Percentiles rank a stretch among this genome's conserved stretches.
Evolutionary conservation across 2,888 invertebrate species (phyloP).

Genomic region (Synanthedon tipuliformis): DNA sequence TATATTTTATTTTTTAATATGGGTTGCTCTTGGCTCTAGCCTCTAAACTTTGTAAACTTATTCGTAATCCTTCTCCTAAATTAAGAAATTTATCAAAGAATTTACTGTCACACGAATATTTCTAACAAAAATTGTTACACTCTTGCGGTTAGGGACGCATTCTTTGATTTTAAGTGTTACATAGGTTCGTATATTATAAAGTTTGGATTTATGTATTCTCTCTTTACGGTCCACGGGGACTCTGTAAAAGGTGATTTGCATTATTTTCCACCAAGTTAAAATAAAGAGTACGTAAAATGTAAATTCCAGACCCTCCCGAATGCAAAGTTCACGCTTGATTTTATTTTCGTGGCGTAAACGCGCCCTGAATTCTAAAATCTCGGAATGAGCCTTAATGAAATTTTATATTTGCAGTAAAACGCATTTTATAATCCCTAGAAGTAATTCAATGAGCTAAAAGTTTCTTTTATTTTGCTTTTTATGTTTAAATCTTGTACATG

Average conservation of each 20-base stretch:
- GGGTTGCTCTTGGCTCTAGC: too few relatives aligned
- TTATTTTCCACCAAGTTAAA: slow-evolving; percentile 37
- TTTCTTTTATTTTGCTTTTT: too few relatives aligned
- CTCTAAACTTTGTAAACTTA: too few relatives aligned
- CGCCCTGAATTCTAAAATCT: slow-evolving; percentile 38
- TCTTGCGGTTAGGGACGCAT: too few relatives aligned
- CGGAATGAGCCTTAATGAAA: slow-evolving; percentile 23
- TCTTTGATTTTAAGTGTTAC: too few relatives aligned
- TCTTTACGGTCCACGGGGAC: slow-evolving; percentile 9
- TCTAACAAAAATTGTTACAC: not conserved
- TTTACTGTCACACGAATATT: too few relatives aligned
- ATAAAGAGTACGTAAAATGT: slow-evolving; percentile 43
- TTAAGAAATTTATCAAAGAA: too few relatives aligned
- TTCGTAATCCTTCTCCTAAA: too few relatives aligned
- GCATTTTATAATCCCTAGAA: not conserved
- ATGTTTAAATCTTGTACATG: too few relatives aligned
- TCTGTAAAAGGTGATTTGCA: slow-evolving; percentile 37
- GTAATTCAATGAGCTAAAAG: not conserved
- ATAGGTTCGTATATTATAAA: too few relatives aligned
- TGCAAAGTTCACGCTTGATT: slow-evolving; percentile 53
- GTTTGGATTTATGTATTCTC: too few relatives aligned
- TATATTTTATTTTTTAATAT: too few relatives aligned
- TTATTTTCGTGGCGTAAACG: slow-evolving; percentile 39
- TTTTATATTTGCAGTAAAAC: slow-evolving; percentile 3
- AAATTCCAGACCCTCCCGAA: slow-evolving; percentile 40